Evolutionary conservation across 2,113 vertebrate genomes (phyloP).

Genomic region (Pungitius pungitius): DNA sequence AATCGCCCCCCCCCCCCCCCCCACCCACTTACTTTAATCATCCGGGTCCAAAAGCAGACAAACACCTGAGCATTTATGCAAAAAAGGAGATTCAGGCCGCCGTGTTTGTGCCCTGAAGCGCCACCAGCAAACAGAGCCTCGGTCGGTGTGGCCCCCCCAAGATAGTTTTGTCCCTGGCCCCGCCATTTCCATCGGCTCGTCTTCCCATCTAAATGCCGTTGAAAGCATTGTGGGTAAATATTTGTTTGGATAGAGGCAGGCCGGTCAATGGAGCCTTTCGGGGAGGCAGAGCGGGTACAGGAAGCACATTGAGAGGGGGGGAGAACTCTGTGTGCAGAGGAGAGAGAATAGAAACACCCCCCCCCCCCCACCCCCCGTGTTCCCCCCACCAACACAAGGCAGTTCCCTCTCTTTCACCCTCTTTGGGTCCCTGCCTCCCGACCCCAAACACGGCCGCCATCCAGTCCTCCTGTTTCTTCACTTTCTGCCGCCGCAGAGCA

Average conservation of each 20-base stretch:
- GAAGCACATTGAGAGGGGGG: constrained; percentile 38
- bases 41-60: constrained; percentile 35
- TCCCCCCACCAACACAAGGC: constrained; percentile 17
- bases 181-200: constrained; percentile 35
- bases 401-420: constrained; percentile 24
- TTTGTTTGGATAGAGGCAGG: constrained; percentile 37
- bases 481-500: constrained; percentile 55
- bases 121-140: constrained; percentile 40
- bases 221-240: constrained; percentile 47
- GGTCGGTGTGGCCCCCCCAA: constrained; percentile 27
- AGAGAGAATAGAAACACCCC: constrained; percentile 35
- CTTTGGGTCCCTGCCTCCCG: constrained; percentile 40
- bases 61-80: constrained; percentile 56
- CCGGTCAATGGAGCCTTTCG: constrained; percentile 35
- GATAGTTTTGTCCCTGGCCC: constrained; percentile 46
- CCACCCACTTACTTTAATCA: constrained; percentile 50
- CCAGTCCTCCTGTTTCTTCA: constrained; percentile 27
- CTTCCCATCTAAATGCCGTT: constrained; percentile 27
- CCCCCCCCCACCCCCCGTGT: no score
- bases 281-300: constrained; percentile 32
- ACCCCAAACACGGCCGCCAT: constrained; percentile 49
- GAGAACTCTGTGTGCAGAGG: constrained; percentile 31
- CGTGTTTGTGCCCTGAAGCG: constrained; percentile 40
- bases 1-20: constrained; percentile 34
- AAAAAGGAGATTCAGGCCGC: constrained; percentile 40